Percentiles rank a stretch among this genome's conserved stretches.
These are phyloP conservation scores for Scotopteryx bipunctaria DNA, from an alignment of 2,888 invertebrate species.

Conservation along the genomic window DNA sequence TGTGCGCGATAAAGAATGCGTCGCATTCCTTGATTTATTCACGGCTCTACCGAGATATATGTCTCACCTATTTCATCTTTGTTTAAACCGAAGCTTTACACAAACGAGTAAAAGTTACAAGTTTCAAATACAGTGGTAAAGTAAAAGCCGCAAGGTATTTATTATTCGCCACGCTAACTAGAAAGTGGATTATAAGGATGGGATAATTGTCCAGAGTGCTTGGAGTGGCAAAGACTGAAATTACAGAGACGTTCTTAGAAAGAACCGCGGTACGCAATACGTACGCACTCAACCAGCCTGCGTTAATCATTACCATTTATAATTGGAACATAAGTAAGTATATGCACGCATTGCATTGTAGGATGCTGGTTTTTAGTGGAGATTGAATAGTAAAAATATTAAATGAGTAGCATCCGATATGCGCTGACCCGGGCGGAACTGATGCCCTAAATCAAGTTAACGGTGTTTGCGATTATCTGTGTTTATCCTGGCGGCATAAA, in stretches of 20 bases:
- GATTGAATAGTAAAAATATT: neutral
- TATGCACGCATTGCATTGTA: constrained; percentile 14
- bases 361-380: constrained; percentile 31
- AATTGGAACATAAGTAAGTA: constrained; percentile 44
- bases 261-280: constrained; percentile 46
- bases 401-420: constrained; percentile 11
- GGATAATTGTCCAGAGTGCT: constrained; percentile 57
- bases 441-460: constrained; percentile 63
- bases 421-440: constrained; percentile 48
- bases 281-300: constrained; percentile 42
- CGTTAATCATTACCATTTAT: constrained; percentile 49
- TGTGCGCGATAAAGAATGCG: constrained; percentile 52
- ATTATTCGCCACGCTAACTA: constrained; percentile 50
- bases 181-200: constrained; percentile 63
- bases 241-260: constrained; percentile 56
- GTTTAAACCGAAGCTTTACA: constrained; percentile 10
- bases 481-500: constrained; percentile 69
- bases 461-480: constrained; percentile 61
- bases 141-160: constrained; percentile 24
- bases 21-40: constrained; percentile 50
- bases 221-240: constrained; percentile 51
- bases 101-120: constrained; percentile 23
- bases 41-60: constrained; percentile 23
- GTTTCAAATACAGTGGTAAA: constrained; percentile 11
- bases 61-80: constrained; percentile 1